Evolutionary conservation across 2,113 vertebrate species (phyloP), one percentile per base, ranked within the genome.

Genomic region (Odontophorus gujanensis): DNA sequence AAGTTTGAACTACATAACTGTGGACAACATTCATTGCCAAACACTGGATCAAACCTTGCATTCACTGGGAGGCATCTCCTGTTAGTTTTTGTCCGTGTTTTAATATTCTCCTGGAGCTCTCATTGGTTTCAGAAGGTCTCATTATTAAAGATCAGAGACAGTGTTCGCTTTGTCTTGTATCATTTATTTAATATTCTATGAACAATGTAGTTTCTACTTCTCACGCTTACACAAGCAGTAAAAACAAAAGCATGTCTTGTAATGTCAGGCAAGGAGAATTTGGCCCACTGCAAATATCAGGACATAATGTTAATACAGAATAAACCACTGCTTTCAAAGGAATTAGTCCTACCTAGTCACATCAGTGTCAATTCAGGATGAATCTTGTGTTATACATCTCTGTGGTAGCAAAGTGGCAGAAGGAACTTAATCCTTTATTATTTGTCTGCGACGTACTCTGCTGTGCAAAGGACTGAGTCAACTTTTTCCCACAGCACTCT

Each of bases 401-500:
- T 81, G 43, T 73, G 66, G 65, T 78, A 88, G 59, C 36, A 67
- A 83, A 96, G 66, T 45, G 66, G 82, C 53, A 84, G 65, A 69
- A 91, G 65, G 81, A 94, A 72, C 66, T 40, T 93, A 96, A 93
- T 94, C 92, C 87, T 91, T 88, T 71, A 47, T 83, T 94, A 91
- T 97, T 96, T 92, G 63, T 84, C 79, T 79, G 58, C 58, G 34
- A 30, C 19, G 2, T 88, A 59, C 30, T 87, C 78, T 84, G 74
- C 72, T 89, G 94, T 66, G 76, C 65, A 92, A 79, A 91, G 43
- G 81, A 87, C 75, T 82, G 83, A 93, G 85, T 87, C 93, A 93
- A 89, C 78, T 91, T 69, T 96, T 96, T 93, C 87, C 77, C 86
- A 93, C 80, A 95, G 89, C 80, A 92, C 79, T 68, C 59, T 93